Percentiles rank a stretch among this genome's conserved stretches.
Evolutionary conservation across 1,140 invertebrate species (phyloP).

Genomic region (Hypothenemus hampei): DNA sequence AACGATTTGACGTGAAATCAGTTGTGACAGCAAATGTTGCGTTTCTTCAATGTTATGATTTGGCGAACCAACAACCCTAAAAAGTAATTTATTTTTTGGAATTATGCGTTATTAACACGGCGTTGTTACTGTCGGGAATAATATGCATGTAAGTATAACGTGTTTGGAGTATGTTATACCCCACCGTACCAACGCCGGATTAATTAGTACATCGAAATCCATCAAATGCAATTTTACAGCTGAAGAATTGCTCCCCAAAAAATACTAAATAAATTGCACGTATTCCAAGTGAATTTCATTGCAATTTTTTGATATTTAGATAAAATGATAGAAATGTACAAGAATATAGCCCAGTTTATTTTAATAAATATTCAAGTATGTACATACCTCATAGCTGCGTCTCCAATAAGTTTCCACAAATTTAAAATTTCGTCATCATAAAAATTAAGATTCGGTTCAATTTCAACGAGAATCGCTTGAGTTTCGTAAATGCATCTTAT

Average conservation of each 20-base stretch:
- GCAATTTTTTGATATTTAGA: neutral
- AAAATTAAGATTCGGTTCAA: conserved; percentile 34
- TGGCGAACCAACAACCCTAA: conserved; percentile 40
- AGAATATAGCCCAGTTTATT: neutral
- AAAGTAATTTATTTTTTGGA: conserved; percentile 12
- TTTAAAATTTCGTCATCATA: conserved; percentile 30
- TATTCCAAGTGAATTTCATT: neutral
- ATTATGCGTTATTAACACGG: too few relatives aligned
- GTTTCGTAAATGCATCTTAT: conserved; percentile 44
- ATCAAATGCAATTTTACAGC: neutral
- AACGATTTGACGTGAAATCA: conserved; percentile 40
- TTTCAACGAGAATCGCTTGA: conserved; percentile 39
- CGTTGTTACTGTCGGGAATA: too few relatives aligned
- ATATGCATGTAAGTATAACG: too few relatives aligned
- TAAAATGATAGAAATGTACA: too few relatives aligned
- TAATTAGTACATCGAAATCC: neutral
- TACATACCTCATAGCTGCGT: conserved; percentile 46
- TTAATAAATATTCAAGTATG: too few relatives aligned
- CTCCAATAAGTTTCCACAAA: conserved; percentile 47
- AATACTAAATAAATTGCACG: neutral
- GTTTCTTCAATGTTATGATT: conserved; percentile 44
- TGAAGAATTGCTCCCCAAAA: neutral
- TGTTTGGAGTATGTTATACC: too few relatives aligned
- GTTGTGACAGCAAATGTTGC: conserved; percentile 43
- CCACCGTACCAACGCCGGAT: too few relatives aligned